Percentiles rank a stretch among this genome's conserved stretches.
These are phyloP conservation scores for Mormyrus lacerda DNA, from an alignment of 2,113 vertebrate genomes.

Conservation along the genomic window DNA sequence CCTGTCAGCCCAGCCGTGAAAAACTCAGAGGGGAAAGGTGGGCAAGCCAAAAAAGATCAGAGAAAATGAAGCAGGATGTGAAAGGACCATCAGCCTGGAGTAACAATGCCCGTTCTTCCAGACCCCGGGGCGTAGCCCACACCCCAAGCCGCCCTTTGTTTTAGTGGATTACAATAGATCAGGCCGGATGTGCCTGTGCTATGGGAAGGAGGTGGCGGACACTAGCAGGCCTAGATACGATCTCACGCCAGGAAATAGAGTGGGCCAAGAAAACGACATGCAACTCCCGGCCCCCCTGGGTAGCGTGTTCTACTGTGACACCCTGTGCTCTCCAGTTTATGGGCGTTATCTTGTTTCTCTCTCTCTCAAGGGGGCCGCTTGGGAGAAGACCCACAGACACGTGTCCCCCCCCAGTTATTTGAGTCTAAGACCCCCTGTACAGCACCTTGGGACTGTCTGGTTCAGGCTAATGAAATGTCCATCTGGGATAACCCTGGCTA, in stretches of 20 bases:
- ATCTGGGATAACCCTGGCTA: background rate
- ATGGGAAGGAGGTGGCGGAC: background rate
- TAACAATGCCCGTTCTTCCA: constrained; percentile 5
- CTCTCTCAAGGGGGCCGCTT: background rate
- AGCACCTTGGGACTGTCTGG: background rate
- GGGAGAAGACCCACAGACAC: background rate
- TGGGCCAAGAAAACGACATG: background rate
- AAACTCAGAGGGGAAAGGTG: background rate
- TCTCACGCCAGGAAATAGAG: background rate
- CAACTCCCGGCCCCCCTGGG: background rate
- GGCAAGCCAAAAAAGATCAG: background rate
- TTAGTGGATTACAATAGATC: background rate
- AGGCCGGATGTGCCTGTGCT: background rate
- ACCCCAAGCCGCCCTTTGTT: background rate
- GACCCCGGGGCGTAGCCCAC: background rate
- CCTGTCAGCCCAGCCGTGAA: background rate
- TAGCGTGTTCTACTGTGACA: background rate
- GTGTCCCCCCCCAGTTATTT: background rate
- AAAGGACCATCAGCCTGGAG: background rate
- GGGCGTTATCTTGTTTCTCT: background rate
- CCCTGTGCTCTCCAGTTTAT: background rate
- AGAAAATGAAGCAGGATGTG: constrained; percentile 8
- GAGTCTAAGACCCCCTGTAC: background rate
- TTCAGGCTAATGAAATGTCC: background rate
- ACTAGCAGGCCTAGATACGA: background rate